Evolutionary conservation across 2,113 vertebrate genomes (phyloP).

Genomic region (Etheostoma spectabile): DNA sequence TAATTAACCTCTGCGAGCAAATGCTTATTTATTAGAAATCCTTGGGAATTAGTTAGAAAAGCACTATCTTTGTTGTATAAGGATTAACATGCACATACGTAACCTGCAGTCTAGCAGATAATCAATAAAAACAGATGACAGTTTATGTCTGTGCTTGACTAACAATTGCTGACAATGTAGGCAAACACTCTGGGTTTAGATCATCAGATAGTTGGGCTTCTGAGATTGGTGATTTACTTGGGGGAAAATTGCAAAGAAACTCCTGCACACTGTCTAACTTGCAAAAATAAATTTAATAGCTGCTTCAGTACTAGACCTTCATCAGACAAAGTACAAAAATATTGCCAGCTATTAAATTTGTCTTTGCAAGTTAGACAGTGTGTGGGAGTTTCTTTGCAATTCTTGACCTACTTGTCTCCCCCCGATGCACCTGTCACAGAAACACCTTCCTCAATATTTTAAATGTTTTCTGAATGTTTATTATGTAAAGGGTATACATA

Average conservation of each 20-base stretch:
- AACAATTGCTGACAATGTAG: background rate
- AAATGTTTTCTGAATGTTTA: background rate
- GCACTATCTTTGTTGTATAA: background rate
- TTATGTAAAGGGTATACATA: background rate
- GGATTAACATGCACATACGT: background rate
- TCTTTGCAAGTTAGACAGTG: too few species aligned
- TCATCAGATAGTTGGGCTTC: background rate
- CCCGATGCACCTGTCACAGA: background rate
- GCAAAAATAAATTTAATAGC: too few species aligned
- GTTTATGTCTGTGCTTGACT: background rate
- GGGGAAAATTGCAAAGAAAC: too few species aligned
- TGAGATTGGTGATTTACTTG: background rate
- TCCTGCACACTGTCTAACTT: too few species aligned
- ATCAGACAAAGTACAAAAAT: too few species aligned
- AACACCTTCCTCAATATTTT: background rate
- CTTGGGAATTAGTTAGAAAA: constrained; percentile 4
- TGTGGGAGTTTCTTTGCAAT: too few species aligned
- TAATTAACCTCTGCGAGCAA: background rate
- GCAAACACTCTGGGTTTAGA: background rate
- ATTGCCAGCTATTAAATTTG: too few species aligned
- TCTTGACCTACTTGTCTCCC: too few species aligned
- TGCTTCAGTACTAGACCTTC: too few species aligned
- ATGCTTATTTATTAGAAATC: background rate
- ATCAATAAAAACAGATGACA: constrained; percentile 20
- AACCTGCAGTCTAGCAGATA: background rate